phyloP scores from a whole-genome alignment of 2,888 invertebrate species.

The Hypena proboscidalis region DNA sequence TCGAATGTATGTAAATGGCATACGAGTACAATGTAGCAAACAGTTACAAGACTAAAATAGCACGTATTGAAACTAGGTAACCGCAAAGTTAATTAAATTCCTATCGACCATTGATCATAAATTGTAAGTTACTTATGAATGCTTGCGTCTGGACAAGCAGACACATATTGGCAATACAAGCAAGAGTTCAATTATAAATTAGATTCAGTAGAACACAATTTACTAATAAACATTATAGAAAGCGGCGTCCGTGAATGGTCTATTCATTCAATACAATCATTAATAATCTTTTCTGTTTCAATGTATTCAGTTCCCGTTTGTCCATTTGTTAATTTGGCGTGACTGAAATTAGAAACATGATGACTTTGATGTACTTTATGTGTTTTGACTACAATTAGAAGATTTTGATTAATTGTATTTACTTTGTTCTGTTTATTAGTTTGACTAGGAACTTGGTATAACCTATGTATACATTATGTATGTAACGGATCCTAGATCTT shows the following conservation, averaged over 20 bases:
- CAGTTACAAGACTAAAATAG: not conserved
- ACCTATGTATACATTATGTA: no score
- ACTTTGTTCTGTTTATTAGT: not conserved
- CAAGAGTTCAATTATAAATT: slow-evolving; percentile 50
- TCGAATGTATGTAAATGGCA: not conserved
- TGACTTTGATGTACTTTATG: slow-evolving; percentile 41
- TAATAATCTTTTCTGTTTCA: slow-evolving; percentile 57
- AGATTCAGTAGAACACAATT: slow-evolving; percentile 52
- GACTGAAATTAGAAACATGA: slow-evolving; percentile 47
- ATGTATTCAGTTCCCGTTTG: slow-evolving; percentile 47
- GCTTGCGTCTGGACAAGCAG: slow-evolving; percentile 27
- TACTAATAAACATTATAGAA: slow-evolving; percentile 56
- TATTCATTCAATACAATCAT: slow-evolving; percentile 58
- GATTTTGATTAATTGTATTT: slow-evolving; percentile 14
- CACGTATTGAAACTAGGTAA: not conserved
- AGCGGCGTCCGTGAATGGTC: slow-evolving; percentile 51
- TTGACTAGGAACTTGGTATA: no score
- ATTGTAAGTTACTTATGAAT: slow-evolving; percentile 39
- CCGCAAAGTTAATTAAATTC: slow-evolving; percentile 17
- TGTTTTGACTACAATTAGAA: slow-evolving; percentile 20
- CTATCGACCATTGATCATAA: slow-evolving; percentile 25
- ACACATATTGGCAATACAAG: slow-evolving; percentile 35
- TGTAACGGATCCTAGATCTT: no score
- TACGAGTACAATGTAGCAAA: not conserved
- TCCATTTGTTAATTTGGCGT: slow-evolving; percentile 48